phyloP scores from a whole-genome alignment of 2,113 vertebrate genomes.

The Tachuris rubrigastra region DNA sequence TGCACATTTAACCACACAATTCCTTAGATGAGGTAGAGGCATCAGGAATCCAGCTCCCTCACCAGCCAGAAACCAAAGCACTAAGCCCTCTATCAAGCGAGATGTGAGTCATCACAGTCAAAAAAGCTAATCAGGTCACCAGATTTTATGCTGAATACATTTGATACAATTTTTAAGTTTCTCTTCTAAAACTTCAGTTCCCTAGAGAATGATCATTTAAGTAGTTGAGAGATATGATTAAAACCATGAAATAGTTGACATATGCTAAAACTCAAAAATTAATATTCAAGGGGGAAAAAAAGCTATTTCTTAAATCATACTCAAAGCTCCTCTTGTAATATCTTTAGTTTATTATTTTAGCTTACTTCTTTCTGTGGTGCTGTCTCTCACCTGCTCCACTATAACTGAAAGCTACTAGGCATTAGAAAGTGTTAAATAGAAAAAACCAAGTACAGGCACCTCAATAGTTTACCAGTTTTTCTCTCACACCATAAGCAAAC shows the following conservation, averaged over 20 bases:
- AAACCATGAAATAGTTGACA: constrained; percentile 30
- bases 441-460: not conserved
- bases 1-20: not conserved
- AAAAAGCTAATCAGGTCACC: constrained; percentile 41
- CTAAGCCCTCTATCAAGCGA: not conserved
- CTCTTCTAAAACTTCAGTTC: constrained; percentile 29
- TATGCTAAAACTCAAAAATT: not conserved
- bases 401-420: not conserved
- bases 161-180: constrained; percentile 39
- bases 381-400: not conserved
- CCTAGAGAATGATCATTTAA: constrained; percentile 23
- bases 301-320: not conserved
- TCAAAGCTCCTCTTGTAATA: not conserved
- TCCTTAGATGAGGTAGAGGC: not conserved
- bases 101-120: constrained; percentile 29
- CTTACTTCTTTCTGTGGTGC: not conserved
- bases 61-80: not conserved
- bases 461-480: not conserved
- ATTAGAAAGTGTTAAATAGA: not conserved
- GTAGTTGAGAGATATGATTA: not conserved
- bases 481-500: not conserved
- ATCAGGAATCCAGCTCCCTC: not conserved
- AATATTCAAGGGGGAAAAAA: not conserved
- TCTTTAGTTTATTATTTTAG: not conserved
- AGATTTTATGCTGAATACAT: constrained; percentile 49